These are phyloP conservation scores for Microtus montanus DNA, from an alignment of 2,113 vertebrate genomes.

Conservation along the genomic window DNA sequence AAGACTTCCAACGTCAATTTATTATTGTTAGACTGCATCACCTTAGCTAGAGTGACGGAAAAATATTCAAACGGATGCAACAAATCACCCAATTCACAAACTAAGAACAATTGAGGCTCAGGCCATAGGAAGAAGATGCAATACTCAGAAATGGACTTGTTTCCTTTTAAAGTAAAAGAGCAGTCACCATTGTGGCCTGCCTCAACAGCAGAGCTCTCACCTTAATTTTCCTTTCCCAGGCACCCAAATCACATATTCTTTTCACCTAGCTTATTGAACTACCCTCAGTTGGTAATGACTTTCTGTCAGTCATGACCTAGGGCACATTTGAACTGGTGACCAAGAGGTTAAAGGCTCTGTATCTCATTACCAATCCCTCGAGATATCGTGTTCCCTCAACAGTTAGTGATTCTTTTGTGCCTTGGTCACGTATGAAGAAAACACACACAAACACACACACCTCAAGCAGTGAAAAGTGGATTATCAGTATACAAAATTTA, in stretches of 20 bases:
- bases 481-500: not conserved
- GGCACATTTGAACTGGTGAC: conserved; percentile 75
- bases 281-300: conserved; percentile 76
- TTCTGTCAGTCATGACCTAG: conserved; percentile 79
- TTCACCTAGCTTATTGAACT: conserved; percentile 70
- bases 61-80: not conserved
- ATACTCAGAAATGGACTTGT: not conserved
- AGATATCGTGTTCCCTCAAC: conserved; percentile 48
- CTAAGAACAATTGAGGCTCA: not conserved
- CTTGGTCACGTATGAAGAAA: not conserved
- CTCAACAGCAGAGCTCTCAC: not conserved
- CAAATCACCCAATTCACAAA: not conserved
- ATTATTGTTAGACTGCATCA: not conserved
- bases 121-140: not conserved
- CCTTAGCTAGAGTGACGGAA: not conserved
- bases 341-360: conserved; percentile 73
- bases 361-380: conserved; percentile 67
- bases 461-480: not conserved
- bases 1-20: conserved; percentile 3
- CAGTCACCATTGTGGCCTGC: not conserved
- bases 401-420: conserved; percentile 16
- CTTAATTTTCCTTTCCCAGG: not conserved
- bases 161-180: conserved; percentile 4
- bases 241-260: conserved; percentile 70
- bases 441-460: conserved; percentile 19